These are phyloP conservation scores for Drosophila pandora DNA, from an alignment of 1,140 invertebrate genomes.

Conservation along the genomic window DNA sequence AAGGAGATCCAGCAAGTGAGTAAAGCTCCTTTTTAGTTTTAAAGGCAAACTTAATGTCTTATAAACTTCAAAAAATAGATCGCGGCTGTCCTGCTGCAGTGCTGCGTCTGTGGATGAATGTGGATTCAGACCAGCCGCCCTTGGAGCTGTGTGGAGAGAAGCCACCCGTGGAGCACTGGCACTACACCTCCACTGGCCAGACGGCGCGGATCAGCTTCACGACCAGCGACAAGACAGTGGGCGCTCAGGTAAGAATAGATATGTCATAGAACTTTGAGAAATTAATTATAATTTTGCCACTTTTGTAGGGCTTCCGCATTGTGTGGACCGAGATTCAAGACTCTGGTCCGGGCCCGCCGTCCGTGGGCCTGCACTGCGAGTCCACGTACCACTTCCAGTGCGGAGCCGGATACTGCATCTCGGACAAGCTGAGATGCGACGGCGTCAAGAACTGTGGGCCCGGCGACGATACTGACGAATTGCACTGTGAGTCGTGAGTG, in stretches of 20 bases:
- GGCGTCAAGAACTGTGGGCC: slow-evolving; percentile 91
- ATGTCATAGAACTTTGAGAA: rapidly evolving
- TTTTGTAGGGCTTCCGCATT: slow-evolving; percentile 91
- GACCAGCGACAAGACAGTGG: slow-evolving; percentile 92
- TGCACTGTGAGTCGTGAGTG: slow-evolving; percentile 90
- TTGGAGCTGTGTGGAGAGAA: slow-evolving; percentile 95
- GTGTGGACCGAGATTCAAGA: slow-evolving; percentile 94
- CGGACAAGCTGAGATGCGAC: slow-evolving; percentile 90
- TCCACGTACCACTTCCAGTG: slow-evolving; percentile 83
- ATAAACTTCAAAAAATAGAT: slow-evolving; percentile 84
- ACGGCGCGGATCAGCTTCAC: slow-evolving; percentile 88
- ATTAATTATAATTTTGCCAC: neutral
- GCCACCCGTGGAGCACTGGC: slow-evolving; percentile 88
- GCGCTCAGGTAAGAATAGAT: slow-evolving; percentile 84
- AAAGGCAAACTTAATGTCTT: neutral
- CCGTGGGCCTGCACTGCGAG: slow-evolving; percentile 80
- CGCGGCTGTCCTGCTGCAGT: slow-evolving; percentile 95
- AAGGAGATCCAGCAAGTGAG: slow-evolving; percentile 93
- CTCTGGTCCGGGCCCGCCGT: slow-evolving; percentile 82
- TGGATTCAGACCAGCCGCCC: slow-evolving; percentile 88
- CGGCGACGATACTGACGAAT: slow-evolving; percentile 91
- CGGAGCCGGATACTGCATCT: slow-evolving; percentile 90
- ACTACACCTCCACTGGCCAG: slow-evolving; percentile 90
- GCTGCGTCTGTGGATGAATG: slow-evolving; percentile 92
- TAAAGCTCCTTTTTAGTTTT: slow-evolving; percentile 6